These are phyloP conservation scores for Aporophyla lueneburgensis DNA, from an alignment of 2,888 invertebrate species.

Conservation along the genomic window DNA sequence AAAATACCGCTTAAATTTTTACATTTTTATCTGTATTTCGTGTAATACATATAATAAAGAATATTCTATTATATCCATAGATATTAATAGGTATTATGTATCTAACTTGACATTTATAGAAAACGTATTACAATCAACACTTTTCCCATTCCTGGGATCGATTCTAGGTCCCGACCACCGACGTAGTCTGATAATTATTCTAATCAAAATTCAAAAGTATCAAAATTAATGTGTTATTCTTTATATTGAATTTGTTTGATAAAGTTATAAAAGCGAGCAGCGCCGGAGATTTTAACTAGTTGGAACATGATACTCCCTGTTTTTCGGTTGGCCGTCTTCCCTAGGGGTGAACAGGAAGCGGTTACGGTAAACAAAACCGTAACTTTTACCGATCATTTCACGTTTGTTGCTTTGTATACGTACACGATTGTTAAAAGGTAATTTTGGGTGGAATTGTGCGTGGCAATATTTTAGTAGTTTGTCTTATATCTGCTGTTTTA, in stretches of 20 bases:
- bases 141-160: not conserved
- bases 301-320: slow-evolving; percentile 65
- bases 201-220: slow-evolving; percentile 17
- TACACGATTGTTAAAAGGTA: slow-evolving; percentile 30
- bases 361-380: slow-evolving; percentile 79
- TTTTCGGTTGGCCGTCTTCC: slow-evolving; percentile 67
- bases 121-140: not conserved
- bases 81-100: not conserved
- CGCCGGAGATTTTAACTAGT: slow-evolving; percentile 57
- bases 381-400: slow-evolving; percentile 78
- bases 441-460: slow-evolving; percentile 14
- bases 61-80: too few relatives aligned
- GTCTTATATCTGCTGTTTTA: not conserved
- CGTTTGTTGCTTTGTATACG: slow-evolving; percentile 71
- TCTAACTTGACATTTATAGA: not conserved
- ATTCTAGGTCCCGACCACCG: not conserved
- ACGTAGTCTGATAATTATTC: not conserved
- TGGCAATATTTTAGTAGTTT: not conserved
- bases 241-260: slow-evolving; percentile 28
- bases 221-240: not conserved
- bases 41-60: too few relatives aligned
- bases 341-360: slow-evolving; percentile 67
- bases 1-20: too few relatives aligned
- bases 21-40: too few relatives aligned
- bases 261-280: slow-evolving; percentile 36